phyloP scores from a whole-genome alignment of 2,113 vertebrate genomes.

The Gymnobelideus leadbeateri region DNA sequence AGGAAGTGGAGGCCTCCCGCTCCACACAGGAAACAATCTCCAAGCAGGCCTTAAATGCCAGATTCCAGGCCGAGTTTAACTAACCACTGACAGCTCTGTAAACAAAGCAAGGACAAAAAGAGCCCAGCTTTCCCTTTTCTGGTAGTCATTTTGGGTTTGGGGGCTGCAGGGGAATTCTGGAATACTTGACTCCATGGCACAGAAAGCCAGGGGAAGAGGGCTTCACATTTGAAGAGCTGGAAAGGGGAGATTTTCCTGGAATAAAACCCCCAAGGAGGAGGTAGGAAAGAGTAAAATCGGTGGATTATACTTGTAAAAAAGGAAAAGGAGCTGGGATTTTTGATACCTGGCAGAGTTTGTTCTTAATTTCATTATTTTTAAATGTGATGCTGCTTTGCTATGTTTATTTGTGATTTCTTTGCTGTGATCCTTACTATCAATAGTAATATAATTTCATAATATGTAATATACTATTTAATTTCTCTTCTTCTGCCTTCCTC shows the following conservation, averaged over 20 bases:
- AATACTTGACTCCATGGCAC: conserved; percentile 83
- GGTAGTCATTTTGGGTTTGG: conserved; percentile 88
- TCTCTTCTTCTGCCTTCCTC: conserved; percentile 25
- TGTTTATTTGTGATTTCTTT: not conserved
- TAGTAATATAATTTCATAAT: not conserved
- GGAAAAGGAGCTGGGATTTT: conserved; percentile 47
- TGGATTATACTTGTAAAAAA: conserved; percentile 57
- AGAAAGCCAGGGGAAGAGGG: conserved; percentile 76
- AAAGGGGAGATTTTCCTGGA: conserved; percentile 84
- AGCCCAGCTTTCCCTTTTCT: conserved; percentile 88
- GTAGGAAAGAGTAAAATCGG: conserved; percentile 77
- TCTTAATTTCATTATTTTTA: conserved; percentile 32
- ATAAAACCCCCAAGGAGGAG: conserved; percentile 82
- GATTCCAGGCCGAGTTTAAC: conserved; percentile 91
- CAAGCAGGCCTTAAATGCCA: conserved; percentile 87
- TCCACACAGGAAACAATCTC: conserved; percentile 89
- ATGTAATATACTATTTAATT: not conserved
- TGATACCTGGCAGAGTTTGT: conserved; percentile 58
- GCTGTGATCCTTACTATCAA: not conserved
- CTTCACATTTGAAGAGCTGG: conserved; percentile 82
- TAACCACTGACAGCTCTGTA: conserved; percentile 91
- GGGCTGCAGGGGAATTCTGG: conserved; percentile 86
- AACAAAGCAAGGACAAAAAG: conserved; percentile 88
- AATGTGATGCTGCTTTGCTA: not conserved
- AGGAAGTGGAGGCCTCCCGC: conserved; percentile 87